Percentiles rank a stretch among this genome's conserved stretches.
Conservation (phyloP, 2,113 vertebrate genomes). For the Orthochromis malagaraziensis region DNA sequence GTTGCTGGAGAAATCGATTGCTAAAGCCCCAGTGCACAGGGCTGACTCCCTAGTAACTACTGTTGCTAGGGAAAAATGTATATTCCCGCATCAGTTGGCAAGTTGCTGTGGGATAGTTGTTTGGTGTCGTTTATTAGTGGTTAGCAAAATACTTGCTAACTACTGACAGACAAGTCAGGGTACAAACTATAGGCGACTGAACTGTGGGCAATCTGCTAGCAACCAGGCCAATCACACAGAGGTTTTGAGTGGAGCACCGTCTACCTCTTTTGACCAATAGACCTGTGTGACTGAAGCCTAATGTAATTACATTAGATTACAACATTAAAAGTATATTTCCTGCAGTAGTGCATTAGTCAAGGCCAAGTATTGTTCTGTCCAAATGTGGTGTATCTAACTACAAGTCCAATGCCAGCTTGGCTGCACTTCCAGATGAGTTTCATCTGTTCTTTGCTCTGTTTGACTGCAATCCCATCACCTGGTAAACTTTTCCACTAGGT, state of each 20-base stretch:
- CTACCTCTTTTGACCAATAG: not conserved
- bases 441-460: not conserved
- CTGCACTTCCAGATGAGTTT: not conserved
- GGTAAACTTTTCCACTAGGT: not conserved
- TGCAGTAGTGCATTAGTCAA: not conserved
- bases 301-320: not conserved
- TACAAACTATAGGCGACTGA: not conserved
- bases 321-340: not conserved
- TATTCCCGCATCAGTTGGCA: rapidly evolving
- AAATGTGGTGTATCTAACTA: not conserved
- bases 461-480: not conserved
- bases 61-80: not conserved
- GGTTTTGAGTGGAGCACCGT: not conserved
- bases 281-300: not conserved
- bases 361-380: not conserved
- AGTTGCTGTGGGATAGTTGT: not conserved
- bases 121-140: not conserved
- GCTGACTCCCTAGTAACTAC: not conserved
- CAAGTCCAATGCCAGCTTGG: not conserved
- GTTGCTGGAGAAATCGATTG: not conserved
- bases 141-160: not conserved
- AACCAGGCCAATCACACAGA: not conserved
- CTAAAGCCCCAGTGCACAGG: not conserved
- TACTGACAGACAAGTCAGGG: rapidly evolving
- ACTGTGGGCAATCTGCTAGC: not conserved